Percentiles rank a stretch among this genome's conserved stretches.
These are phyloP conservation scores for Oophaga sylvatica DNA, from an alignment of 2,797 vertebrate species.

Conservation along the genomic window DNA sequence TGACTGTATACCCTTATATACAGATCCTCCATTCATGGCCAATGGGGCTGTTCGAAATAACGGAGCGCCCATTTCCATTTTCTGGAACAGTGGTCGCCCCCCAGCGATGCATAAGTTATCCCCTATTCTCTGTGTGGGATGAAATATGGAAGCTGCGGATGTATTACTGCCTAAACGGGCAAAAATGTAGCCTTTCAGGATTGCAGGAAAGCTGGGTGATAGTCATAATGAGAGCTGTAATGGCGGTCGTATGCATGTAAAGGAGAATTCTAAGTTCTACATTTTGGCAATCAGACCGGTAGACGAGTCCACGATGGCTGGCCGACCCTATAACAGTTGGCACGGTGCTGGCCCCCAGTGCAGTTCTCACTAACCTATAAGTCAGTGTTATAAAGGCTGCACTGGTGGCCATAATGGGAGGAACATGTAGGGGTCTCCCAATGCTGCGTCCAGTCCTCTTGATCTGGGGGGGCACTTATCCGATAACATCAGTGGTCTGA, in stretches of 20 bases:
- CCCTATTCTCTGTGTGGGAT: not conserved
- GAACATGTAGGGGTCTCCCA: slow-evolving; percentile 5
- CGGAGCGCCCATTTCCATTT: too few species aligned
- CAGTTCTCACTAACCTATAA: not conserved
- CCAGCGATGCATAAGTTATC: too few species aligned
- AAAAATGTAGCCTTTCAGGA: not conserved
- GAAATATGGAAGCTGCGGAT: not conserved
- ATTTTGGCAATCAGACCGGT: not conserved
- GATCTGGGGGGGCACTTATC: too few species aligned
- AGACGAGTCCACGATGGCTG: not conserved
- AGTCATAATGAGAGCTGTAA: not conserved
- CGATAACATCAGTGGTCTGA: not conserved
- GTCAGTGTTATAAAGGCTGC: not conserved
- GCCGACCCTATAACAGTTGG: not conserved
- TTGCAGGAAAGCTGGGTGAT: not conserved
- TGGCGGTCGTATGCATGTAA: not conserved
- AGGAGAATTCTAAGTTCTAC: not conserved
- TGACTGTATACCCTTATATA: too few species aligned
- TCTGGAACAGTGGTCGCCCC: too few species aligned
- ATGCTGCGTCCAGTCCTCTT: not conserved
- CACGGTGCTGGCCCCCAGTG: not conserved
- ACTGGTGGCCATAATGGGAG: not conserved
- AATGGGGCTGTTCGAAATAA: too few species aligned
- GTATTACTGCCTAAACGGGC: not conserved
- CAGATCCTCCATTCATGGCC: too few species aligned